Evolutionary conservation across 1,140 invertebrate species (phyloP).

Genomic region (Caligus rogercresseyi): DNA sequence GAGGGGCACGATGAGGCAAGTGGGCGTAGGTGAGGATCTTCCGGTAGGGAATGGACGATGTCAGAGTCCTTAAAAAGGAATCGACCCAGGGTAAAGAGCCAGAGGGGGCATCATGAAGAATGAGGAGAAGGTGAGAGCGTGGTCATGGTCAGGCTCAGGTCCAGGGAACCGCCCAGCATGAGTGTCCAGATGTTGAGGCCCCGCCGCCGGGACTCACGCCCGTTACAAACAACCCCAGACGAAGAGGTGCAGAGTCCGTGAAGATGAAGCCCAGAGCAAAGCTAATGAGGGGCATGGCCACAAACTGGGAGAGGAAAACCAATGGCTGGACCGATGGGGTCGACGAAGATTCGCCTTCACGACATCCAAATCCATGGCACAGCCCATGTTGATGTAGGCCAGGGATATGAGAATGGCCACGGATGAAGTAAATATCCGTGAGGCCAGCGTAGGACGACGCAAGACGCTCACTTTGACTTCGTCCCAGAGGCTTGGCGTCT

Average conservation of each 20-base stretch:
- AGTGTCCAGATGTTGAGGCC: conserved; percentile 87
- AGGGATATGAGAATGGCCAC: conserved; percentile 58
- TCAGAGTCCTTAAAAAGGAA: conserved; percentile 50
- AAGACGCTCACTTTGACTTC: conserved; percentile 39
- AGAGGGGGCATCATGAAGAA: conserved; percentile 23
- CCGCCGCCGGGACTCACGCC: conserved; percentile 59
- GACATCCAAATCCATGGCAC: conserved; percentile 57
- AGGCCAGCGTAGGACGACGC: conserved; percentile 43
- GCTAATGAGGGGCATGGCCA: conserved; percentile 72
- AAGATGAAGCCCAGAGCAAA: conserved; percentile 18
- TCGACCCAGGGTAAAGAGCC: conserved; percentile 27
- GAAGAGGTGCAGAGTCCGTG: not conserved
- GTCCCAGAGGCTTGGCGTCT: not conserved
- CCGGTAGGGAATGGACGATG: conserved; percentile 56
- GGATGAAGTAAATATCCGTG: conserved; percentile 54
- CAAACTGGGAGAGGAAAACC: conserved; percentile 63
- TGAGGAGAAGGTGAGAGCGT: conserved; percentile 23
- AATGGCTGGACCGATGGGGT: conserved; percentile 63
- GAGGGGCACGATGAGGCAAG: conserved; percentile 62
- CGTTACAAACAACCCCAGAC: conserved; percentile 19
- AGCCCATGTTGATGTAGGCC: conserved; percentile 83
- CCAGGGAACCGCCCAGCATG: conserved; percentile 62
- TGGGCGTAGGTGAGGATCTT: conserved; percentile 55
- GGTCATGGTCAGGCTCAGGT: conserved; percentile 34
- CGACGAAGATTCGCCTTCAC: conserved; percentile 47